Conservation (phyloP, 2,797 vertebrate species). For the Sandelia bainsii region DNA sequence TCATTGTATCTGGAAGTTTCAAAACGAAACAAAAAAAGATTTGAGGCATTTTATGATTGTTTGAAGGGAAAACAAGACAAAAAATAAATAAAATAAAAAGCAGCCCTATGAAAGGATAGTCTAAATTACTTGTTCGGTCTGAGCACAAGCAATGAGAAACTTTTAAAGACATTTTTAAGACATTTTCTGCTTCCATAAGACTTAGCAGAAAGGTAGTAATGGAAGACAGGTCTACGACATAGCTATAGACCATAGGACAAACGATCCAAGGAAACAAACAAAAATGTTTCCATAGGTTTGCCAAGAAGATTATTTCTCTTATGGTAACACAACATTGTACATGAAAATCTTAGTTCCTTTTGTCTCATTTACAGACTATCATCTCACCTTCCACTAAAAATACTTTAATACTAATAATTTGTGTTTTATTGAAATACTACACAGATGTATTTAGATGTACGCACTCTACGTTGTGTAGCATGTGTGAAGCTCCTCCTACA, state of each 20-base stretch:
- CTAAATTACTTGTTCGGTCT: not conserved
- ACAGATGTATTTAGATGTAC: not conserved
- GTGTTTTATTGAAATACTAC: slow-evolving; percentile 9
- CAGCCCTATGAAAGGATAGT: not conserved
- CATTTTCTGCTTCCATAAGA: too few relatives aligned
- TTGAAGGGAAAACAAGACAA: not conserved
- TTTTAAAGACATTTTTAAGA: not conserved
- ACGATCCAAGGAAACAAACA: too few relatives aligned
- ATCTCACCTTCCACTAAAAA: too few relatives aligned
- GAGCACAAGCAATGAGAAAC: not conserved
- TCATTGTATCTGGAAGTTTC: not conserved
- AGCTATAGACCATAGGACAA: too few relatives aligned
- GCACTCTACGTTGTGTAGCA: slow-evolving; percentile 5
- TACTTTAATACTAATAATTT: not conserved
- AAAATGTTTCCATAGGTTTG: not conserved
- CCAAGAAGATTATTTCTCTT: too few relatives aligned
- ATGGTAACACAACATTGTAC: too few relatives aligned
- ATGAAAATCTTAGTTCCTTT: too few relatives aligned
- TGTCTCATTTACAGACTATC: too few relatives aligned
- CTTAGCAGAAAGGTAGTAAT: too few relatives aligned
- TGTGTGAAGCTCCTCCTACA: slow-evolving; percentile 8
- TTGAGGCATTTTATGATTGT: not conserved
- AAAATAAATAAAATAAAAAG: not conserved
- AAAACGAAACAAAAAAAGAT: too few relatives aligned
- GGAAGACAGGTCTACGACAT: too few relatives aligned